Evolutionary conservation across 2,797 vertebrate species (phyloP).

Genomic region (Micropoecilia bifurca): DNA sequence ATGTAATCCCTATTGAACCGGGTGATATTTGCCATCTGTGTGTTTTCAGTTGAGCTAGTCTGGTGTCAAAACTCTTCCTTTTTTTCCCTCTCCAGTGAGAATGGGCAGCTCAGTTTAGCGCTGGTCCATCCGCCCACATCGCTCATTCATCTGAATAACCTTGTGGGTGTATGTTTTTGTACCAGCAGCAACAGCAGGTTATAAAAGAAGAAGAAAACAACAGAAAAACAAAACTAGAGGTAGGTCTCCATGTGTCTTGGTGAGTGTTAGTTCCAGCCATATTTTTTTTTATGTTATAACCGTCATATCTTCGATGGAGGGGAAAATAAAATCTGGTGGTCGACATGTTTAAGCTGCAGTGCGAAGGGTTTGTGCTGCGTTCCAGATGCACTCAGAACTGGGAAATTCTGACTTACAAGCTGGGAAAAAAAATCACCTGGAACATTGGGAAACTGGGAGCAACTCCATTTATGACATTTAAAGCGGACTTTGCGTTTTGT

Average conservation of each 20-base stretch:
- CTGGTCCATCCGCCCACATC: conserved; percentile 27
- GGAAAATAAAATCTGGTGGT: background rate
- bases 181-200: background rate
- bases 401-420: too few species aligned
- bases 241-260: background rate
- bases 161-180: conserved; percentile 12
- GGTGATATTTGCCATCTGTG: conserved; percentile 30
- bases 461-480: too few species aligned
- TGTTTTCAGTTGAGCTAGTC: conserved; percentile 21
- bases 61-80: conserved; percentile 33
- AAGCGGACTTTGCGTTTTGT: too few species aligned
- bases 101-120: conserved; percentile 36
- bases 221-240: background rate
- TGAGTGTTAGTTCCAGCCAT: background rate
- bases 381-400: too few species aligned
- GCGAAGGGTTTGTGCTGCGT: too few species aligned
- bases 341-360: background rate
- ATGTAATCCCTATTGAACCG: conserved; percentile 40
- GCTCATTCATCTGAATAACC: conserved; percentile 35
- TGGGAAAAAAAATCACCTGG: too few species aligned
- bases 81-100: conserved; percentile 18
- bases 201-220: background rate
- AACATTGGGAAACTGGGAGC: too few species aligned
- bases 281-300: background rate
- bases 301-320: background rate